Conservation (phyloP, 2,888 invertebrate genomes). For the Rhagophthalmus giganteus region DNA sequence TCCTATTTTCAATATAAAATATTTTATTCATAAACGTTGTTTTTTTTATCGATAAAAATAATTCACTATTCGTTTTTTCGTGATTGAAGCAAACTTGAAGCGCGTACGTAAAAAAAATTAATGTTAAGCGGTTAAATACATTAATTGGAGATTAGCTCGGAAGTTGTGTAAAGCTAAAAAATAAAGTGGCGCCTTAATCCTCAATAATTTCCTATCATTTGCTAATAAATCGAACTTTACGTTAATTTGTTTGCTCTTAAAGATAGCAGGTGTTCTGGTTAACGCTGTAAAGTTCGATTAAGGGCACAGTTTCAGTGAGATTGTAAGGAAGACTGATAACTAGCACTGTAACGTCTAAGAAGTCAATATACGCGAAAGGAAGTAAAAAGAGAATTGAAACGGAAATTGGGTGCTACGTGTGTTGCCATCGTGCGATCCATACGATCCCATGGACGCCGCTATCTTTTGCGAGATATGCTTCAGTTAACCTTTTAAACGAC, state of each 20-base stretch:
- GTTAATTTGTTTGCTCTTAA: constrained; percentile 28
- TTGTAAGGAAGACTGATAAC: constrained; percentile 32
- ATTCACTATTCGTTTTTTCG: no score
- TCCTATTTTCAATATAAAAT: constrained; percentile 17
- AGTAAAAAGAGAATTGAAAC: constrained; percentile 43
- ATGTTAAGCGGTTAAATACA: no score
- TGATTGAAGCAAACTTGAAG: no score
- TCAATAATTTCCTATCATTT: constrained; percentile 21
- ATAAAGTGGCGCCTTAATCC: no score
- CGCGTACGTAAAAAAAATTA: no score
- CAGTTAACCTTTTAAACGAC: constrained; percentile 23
- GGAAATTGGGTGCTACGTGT: constrained; percentile 47
- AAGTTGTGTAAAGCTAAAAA: no score
- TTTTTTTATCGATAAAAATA: no score
- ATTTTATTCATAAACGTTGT: constrained; percentile 16
- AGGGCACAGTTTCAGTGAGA: constrained; percentile 25
- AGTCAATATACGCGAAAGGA: constrained; percentile 39
- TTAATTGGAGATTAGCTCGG: no score
- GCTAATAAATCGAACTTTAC: constrained; percentile 27
- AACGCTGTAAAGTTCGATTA: constrained; percentile 30
- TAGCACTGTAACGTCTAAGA: constrained; percentile 36
- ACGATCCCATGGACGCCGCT: constrained; percentile 38
- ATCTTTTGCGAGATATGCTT: constrained; percentile 25
- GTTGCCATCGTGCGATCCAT: constrained; percentile 41
- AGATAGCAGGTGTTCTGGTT: constrained; percentile 29